These are phyloP conservation scores for Dolichoris vasculosae DNA, from an alignment of 1,140 invertebrate species.

Conservation along the genomic window DNA sequence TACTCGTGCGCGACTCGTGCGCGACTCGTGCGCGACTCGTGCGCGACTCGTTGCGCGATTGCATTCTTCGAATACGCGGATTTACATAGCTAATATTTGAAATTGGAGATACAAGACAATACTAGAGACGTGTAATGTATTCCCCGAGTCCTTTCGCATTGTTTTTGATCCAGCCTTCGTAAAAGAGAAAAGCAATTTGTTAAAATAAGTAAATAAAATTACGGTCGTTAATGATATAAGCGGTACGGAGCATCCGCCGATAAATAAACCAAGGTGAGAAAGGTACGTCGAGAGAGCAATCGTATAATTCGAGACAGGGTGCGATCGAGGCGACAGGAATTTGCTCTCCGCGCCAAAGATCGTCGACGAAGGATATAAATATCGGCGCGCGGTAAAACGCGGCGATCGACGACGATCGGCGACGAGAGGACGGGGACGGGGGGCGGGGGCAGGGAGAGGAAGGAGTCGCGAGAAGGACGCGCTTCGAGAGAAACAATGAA, in stretches of 20 bases:
- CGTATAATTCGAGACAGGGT: not conserved
- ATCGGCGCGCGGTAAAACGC: not conserved
- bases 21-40: too few species aligned
- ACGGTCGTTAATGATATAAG: not conserved
- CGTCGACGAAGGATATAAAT: constrained; percentile 1
- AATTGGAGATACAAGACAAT: not conserved
- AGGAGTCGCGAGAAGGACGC: not conserved
- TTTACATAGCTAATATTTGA: not conserved
- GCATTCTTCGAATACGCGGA: not conserved
- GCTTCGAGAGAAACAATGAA: not conserved
- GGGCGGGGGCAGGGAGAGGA: not conserved
- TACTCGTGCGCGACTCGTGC: too few species aligned
- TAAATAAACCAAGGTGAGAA: not conserved
- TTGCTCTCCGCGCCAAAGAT: not conserved
- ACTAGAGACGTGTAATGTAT: not conserved
- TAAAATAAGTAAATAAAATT: constrained; percentile 1
- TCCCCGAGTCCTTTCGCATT: not conserved
- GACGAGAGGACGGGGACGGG: not conserved
- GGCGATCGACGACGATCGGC: not conserved
- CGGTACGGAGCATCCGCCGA: not conserved
- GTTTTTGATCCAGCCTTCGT: not conserved
- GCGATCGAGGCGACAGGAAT: not conserved
- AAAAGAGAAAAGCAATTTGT: not conserved
- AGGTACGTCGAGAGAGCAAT: constrained; percentile 3
- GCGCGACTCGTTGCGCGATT: not conserved